A percentile compares a stretch with the other conserved stretches of the same genome.
Conservation (phyloP, 2,797 vertebrate genomes). For the Etheostoma perlongum region DNA sequence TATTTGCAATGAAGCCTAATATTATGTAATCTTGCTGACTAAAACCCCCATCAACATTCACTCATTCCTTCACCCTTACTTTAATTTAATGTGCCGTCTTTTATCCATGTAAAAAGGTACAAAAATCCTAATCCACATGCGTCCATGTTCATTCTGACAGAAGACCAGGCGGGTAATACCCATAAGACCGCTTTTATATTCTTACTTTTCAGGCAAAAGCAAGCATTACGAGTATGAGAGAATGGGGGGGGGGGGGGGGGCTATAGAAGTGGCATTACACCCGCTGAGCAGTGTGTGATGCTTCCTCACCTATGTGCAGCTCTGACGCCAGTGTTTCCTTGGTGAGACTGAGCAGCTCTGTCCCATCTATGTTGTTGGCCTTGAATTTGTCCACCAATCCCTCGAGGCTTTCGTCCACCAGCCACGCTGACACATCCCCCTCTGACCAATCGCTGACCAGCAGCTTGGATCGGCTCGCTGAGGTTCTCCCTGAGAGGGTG, state of each 20-base stretch:
- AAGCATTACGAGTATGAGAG: background rate
- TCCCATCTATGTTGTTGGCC: slow-evolving; percentile 94
- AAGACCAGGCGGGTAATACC: slow-evolving; percentile 27
- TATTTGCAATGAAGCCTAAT: slow-evolving; percentile 44
- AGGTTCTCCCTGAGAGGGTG: slow-evolving; percentile 74
- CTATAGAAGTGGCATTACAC: slow-evolving; percentile 25
- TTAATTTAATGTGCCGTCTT: slow-evolving; percentile 48
- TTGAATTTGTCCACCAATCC: slow-evolving; percentile 88
- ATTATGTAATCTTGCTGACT: slow-evolving; percentile 64
- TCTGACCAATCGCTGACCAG: slow-evolving; percentile 92
- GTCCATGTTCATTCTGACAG: slow-evolving; percentile 10
- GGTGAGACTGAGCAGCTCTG: slow-evolving; percentile 90
- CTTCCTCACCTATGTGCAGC: slow-evolving; percentile 92
- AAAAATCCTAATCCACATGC: slow-evolving; percentile 39
- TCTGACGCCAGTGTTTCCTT: slow-evolving; percentile 92
- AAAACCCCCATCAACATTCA: slow-evolving; percentile 45
- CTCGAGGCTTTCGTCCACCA: slow-evolving; percentile 87
- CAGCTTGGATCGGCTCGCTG: slow-evolving; percentile 67
- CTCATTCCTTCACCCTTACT: slow-evolving; percentile 46
- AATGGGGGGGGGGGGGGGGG: slow-evolving; percentile 8
- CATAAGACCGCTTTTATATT: slow-evolving; percentile 27
- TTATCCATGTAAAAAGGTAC: slow-evolving; percentile 43
- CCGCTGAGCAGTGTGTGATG: slow-evolving; percentile 39
- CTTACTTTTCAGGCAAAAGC: slow-evolving; percentile 14
- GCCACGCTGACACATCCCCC: slow-evolving; percentile 92